A percentile compares a stretch with the other conserved stretches of the same genome.
Evolutionary conservation across 2,113 vertebrate species (phyloP).

Genomic region (Chionis minor): DNA sequence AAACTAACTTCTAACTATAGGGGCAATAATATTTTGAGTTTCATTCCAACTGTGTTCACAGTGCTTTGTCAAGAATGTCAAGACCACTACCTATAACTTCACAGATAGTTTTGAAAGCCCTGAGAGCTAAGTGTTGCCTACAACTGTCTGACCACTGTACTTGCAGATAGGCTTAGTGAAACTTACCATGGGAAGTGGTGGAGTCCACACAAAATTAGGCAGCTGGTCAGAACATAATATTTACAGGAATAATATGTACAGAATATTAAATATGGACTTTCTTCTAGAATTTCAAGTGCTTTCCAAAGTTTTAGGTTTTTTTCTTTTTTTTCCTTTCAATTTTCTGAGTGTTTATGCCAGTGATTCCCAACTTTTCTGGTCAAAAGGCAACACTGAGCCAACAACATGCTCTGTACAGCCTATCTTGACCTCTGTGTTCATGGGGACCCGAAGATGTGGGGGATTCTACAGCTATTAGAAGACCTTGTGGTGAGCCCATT

Average conservation of each 20-base stretch:
- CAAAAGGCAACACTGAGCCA: background rate
- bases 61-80: background rate
- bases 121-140: background rate
- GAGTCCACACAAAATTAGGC: background rate
- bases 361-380: background rate
- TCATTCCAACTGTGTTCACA: background rate
- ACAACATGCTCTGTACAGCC: accelerated
- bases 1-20: background rate
- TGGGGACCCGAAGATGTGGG: background rate
- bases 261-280: background rate
- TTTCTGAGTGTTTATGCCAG: background rate
- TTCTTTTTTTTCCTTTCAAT: accelerated
- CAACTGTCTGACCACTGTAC: accelerated
- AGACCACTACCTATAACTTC: background rate
- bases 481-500: background rate
- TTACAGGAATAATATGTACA: background rate
- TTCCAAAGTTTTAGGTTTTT: background rate
- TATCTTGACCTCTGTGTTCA: background rate
- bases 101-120: background rate
- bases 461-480: background rate
- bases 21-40: background rate
- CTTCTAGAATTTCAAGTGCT: background rate
- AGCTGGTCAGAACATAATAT: background rate
- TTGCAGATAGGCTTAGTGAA: background rate
- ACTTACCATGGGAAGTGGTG: background rate